Percentiles rank a stretch among this genome's conserved stretches.
These are phyloP conservation scores for Cottoperca gobio DNA, from an alignment of 2,797 vertebrate genomes.

Conservation along the genomic window DNA sequence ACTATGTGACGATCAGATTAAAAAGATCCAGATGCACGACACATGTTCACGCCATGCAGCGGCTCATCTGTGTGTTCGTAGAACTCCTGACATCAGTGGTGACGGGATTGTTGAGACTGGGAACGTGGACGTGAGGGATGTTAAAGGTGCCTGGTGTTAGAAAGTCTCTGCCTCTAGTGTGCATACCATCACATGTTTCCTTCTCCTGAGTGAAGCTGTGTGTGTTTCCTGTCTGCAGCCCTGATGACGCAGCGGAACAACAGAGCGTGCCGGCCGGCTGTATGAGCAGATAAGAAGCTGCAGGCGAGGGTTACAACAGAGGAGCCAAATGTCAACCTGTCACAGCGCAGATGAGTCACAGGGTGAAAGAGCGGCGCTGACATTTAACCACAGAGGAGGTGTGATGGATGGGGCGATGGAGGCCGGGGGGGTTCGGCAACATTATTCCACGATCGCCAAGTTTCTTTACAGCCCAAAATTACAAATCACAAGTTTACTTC, in stretches of 20 bases:
- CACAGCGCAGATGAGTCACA: constrained; percentile 36
- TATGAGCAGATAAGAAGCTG: constrained; percentile 50
- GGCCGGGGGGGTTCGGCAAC: background rate
- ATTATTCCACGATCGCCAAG: no score
- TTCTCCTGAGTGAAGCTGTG: background rate
- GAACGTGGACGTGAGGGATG: no score
- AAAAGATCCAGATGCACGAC: no score
- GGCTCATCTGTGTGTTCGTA: no score
- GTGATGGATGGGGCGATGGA: constrained; percentile 3
- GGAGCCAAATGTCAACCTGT: constrained; percentile 62
- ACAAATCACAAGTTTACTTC: no score
- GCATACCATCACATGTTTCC: background rate
- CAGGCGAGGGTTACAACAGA: constrained; percentile 34
- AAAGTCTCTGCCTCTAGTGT: background rate
- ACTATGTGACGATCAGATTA: no score
- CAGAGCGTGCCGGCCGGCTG: constrained; percentile 22
- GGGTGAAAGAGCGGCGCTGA: constrained; percentile 20
- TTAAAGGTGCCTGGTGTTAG: no score
- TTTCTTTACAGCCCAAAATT: no score
- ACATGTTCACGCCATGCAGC: no score
- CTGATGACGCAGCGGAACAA: constrained; percentile 29
- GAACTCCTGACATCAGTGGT: no score
- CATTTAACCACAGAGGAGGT: constrained; percentile 47
- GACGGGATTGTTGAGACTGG: no score
- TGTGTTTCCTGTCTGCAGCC: constrained; percentile 6